Percentiles rank a stretch among this genome's conserved stretches.
Conservation (phyloP, 2,113 vertebrate genomes). For the Sakesphorus luctuosus region DNA sequence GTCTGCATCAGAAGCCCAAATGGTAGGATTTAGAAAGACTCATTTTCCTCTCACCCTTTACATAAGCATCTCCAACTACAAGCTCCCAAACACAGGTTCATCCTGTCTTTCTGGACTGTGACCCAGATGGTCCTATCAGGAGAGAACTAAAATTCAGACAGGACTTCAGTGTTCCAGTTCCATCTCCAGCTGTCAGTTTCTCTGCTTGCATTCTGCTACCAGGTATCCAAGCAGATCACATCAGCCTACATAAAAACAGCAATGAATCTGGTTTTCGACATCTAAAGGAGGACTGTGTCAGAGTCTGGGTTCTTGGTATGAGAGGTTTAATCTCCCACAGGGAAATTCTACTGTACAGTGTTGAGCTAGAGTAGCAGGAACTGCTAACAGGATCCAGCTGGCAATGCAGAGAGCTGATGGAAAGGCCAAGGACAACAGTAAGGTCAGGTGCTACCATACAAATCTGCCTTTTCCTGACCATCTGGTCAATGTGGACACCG, state of each 20-base stretch:
- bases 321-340: not conserved
- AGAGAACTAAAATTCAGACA: not conserved
- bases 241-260: not conserved
- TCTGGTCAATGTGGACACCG: not conserved
- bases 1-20: not conserved
- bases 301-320: not conserved
- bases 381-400: not conserved
- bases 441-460: not conserved
- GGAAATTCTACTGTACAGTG: not conserved
- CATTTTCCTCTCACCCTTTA: not conserved
- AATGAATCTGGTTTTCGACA: not conserved
- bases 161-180: not conserved
- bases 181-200: not conserved
- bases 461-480: not conserved
- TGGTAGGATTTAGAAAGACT: not conserved
- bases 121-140: rapidly evolving
- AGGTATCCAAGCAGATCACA: not conserved
- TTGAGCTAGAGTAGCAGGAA: not conserved
- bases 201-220: not conserved
- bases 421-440: not conserved
- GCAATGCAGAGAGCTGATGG: not conserved
- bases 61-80: not conserved
- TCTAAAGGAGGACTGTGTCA: not conserved
- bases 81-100: not conserved
- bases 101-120: not conserved